phyloP scores from a whole-genome alignment of 2,113 vertebrate species.

The Sapajus apella region DNA sequence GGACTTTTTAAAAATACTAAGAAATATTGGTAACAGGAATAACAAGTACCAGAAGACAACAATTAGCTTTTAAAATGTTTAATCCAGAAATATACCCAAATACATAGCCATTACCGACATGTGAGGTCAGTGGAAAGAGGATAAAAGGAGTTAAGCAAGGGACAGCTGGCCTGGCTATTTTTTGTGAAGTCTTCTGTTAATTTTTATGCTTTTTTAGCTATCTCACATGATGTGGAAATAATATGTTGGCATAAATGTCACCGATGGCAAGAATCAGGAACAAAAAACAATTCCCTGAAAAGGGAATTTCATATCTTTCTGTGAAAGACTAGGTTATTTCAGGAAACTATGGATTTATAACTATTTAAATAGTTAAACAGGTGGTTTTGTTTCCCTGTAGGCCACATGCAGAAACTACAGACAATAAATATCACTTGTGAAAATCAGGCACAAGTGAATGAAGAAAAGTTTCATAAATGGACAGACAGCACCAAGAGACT shows the following conservation, averaged over 20 bases:
- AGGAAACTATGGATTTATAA: constrained; percentile 45
- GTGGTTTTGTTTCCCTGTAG: neutral
- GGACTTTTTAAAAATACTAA: neutral
- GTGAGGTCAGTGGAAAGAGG: neutral
- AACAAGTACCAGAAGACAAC: neutral
- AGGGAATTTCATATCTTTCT: constrained; percentile 57
- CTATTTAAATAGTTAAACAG: constrained; percentile 52
- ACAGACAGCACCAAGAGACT: neutral
- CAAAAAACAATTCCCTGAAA: constrained; percentile 57
- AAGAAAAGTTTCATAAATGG: constrained; percentile 37
- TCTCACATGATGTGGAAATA: constrained; percentile 17
- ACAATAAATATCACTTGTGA: constrained; percentile 47
- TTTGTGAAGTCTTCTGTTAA: neutral
- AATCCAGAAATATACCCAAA: neutral
- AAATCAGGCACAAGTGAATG: constrained; percentile 36
- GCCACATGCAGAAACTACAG: constrained; percentile 58
- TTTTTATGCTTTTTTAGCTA: neutral
- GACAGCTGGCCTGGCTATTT: neutral
- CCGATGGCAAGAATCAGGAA: constrained; percentile 33
- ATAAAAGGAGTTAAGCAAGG: neutral
- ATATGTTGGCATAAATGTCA: neutral
- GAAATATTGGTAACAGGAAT: neutral
- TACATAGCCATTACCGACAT: neutral
- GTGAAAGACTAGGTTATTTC: constrained; percentile 57
- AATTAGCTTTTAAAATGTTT: neutral